Base-by-base conservation (phyloP, 2,888 invertebrate species). In the Cryptocephalus moraei region DNA sequence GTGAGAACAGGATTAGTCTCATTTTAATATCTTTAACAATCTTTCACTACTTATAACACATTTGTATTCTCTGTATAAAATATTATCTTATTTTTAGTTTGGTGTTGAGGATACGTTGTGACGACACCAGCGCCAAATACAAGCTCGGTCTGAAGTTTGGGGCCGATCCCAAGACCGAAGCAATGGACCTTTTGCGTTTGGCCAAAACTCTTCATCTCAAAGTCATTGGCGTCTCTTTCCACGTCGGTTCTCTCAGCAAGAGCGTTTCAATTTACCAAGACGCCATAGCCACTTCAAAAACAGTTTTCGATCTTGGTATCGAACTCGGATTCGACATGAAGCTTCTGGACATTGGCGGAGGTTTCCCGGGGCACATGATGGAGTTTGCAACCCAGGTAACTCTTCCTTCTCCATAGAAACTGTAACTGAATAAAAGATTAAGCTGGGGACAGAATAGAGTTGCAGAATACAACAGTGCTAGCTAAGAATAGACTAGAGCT, bases 31-130 rank as follows among this genome's bases (percentile, higher is more conserved):
- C n/a, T n/a, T n/a, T n/a, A n/a, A n/a, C n/a, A n/a, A n/a, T n/a
- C n/a, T n/a, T n/a, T n/a, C 22, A 6, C 2, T 22, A 22, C 6
- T 22, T 22, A 4, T 4, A 22, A 22, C 6, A 22, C 22, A 22
- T 22, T 4, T 22, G 6, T 22, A 22, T 22, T 22, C 22, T n/a
- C n/a, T n/a, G n/a, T n/a, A 22, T 22, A 22, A 22, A 6, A 4
- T 22, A 6, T 22, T 22, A 22, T 6, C 22, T 36, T 84, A 66
- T 54, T 75, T 77, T 22, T 22, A 54, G 51, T 22, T 34, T 53
- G 42, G 40, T 55, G 13, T 10, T 55, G 13, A 39, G 53, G 9
- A 52, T 54, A 41, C 48, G 39, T 43, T 50, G 47, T 32, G 53
- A 55, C 13, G 53, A 46, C 34, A 38, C 38, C n/a, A 43, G 32